Evolutionary conservation across 2,797 vertebrate species (phyloP), one percentile per base, ranked within the genome.

Genomic region (Catamblyrhynchus diadema): DNA sequence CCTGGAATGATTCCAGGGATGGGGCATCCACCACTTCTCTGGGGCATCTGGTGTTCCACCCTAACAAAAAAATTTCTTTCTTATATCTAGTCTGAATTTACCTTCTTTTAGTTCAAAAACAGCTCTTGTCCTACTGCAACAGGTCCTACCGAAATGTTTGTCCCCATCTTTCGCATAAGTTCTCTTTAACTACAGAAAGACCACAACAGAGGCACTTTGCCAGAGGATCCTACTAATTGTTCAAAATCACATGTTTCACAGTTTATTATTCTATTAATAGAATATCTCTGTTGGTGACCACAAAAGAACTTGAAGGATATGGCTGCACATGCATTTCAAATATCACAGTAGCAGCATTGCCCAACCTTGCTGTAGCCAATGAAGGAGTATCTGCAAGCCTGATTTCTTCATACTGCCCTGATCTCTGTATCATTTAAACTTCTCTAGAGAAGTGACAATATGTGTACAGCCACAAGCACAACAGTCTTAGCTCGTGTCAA

Each of bases 51-150:
- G 19, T 41, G 23, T 56, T 79, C n/a, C 9, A 81, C 15, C 3
- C 21, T 13, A 1, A 9, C 24, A 64, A 74, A 80, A 70, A 59
- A 75, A 8, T 0, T 0, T 0, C 13, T 72, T 60, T 32, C 33
- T 57, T 69, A 2, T 20, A 53, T 10, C 20, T 66, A 73, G 23
- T 21, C 15, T 37, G 11, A 73, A 70, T 65, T 47, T n/a, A 47
- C 12, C 5, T 35, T n/a, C 32, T 72, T 72, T 75, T 57, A 25
- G 9, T 77, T 88, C 61, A 50, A 85, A 81, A 81, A 5, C 16
- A 57, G 3, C 24, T 35, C 10, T 59, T 59, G 53, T 39, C n/a
- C 53, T 59, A 21, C 1, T 2, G 4, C 50, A 71, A 87, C 23
- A 79, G 14, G 28, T 27, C 32, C 8, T 69, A 39, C 32, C 6